A percentile compares a stretch with the other conserved stretches of the same genome.
phyloP scores from a whole-genome alignment of 2,797 vertebrate genomes.

The Chaetophractus vellerosus region DNA sequence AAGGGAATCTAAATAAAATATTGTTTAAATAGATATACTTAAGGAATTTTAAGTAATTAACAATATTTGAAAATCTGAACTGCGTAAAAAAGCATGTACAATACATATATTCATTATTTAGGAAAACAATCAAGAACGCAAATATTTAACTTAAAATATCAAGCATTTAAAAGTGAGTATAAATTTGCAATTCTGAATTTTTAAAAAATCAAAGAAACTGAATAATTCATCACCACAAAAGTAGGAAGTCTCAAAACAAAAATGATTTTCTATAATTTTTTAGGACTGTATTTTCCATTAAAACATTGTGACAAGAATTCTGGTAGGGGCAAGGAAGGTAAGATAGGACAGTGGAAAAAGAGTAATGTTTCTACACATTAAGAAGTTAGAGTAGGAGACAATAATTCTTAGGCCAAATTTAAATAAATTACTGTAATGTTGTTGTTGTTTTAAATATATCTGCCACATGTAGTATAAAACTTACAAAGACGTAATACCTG shows the following conservation, averaged over 20 bases:
- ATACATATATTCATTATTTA: background rate
- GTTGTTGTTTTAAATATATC: background rate
- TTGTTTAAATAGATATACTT: conserved; percentile 49
- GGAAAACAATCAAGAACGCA: background rate
- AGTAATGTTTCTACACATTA: background rate
- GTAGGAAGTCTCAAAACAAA: background rate
- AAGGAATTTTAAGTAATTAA: conserved; percentile 68
- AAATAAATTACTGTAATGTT: background rate
- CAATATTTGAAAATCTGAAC: conserved; percentile 60
- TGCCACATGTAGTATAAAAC: conserved; percentile 48
- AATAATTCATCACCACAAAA: conserved; percentile 41
- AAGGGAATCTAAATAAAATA: conserved; percentile 53
- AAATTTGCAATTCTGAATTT: conserved; percentile 8
- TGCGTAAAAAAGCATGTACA: conserved; percentile 24
- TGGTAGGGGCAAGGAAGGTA: background rate
- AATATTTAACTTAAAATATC: conserved; percentile 46
- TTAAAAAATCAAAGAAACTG: conserved; percentile 34
- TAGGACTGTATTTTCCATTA: conserved; percentile 20
- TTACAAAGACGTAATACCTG: conserved; percentile 92
- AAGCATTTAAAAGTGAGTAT: conserved; percentile 28
- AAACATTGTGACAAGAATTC: background rate
- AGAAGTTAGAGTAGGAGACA: conserved; percentile 38
- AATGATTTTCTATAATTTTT: background rate
- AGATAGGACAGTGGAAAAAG: background rate
- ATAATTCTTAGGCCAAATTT: conserved; percentile 23